phyloP scores from a whole-genome alignment of 2,113 vertebrate species.

The Sigmodon hispidus region DNA sequence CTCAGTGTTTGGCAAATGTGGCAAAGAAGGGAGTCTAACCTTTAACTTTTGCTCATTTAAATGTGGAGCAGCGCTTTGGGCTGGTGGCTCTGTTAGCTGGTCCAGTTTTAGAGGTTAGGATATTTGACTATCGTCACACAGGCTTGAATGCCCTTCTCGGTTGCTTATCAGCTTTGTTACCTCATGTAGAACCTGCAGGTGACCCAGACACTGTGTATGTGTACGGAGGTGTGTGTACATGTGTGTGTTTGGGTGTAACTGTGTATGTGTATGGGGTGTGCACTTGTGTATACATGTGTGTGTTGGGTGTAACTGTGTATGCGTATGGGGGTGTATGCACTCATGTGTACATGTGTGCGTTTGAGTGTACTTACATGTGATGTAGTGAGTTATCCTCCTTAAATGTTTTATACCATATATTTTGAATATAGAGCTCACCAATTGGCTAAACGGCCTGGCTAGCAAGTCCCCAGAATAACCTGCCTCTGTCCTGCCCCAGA shows the following conservation, averaged over 20 bases:
- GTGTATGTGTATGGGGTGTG: neutral
- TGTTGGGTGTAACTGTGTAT: neutral
- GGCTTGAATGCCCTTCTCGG: no score
- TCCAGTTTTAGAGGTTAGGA: neutral
- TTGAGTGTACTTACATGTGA: neutral
- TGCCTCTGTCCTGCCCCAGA: accelerated
- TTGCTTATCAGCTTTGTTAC: neutral
- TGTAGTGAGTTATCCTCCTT: neutral
- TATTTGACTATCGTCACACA: accelerated
- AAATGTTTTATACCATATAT: neutral
- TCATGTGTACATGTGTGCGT: neutral
- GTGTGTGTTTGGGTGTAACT: neutral
- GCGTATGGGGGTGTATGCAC: no score
- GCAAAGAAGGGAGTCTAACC: neutral
- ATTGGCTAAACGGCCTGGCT: neutral
- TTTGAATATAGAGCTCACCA: neutral
- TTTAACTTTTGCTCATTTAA: neutral
- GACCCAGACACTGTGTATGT: neutral
- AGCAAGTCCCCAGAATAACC: neutral
- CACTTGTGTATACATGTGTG: neutral
- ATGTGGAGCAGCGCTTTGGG: neutral
- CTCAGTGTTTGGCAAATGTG: neutral
- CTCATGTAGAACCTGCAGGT: neutral
- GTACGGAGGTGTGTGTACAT: neutral
- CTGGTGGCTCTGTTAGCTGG: neutral